Percentiles rank a stretch among this genome's conserved stretches.
phyloP scores from a whole-genome alignment of 1,140 invertebrate genomes.

The Leptinotarsa texana region DNA sequence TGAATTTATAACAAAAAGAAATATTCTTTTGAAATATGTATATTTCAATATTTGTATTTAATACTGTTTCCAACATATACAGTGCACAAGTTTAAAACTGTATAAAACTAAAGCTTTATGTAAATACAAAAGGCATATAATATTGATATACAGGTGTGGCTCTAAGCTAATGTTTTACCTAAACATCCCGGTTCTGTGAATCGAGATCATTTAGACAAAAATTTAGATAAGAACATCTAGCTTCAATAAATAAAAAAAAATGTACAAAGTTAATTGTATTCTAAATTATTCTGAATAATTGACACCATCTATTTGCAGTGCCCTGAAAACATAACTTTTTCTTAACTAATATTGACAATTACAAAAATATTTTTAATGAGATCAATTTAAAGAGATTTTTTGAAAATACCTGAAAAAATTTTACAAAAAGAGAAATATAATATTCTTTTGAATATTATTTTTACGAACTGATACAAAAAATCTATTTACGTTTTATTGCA shows the following conservation, averaged over 20 bases:
- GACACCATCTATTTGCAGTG: no score
- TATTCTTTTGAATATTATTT: no score
- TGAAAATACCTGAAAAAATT: no score
- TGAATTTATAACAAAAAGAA: constrained; percentile 20
- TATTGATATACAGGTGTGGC: constrained; percentile 35
- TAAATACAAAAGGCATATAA: constrained; percentile 47
- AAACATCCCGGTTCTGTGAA: not conserved
- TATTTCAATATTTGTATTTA: constrained; percentile 40
- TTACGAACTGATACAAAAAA: no score
- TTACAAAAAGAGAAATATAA: no score
- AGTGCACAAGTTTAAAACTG: constrained; percentile 45
- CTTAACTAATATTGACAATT: constrained; percentile 28
- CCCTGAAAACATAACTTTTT: constrained; percentile 1
- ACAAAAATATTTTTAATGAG: constrained; percentile 13
- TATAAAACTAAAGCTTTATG: constrained; percentile 50
- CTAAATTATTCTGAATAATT: not conserved
- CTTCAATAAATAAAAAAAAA: constrained; percentile 28
- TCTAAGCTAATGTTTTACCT: not conserved
- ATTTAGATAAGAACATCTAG: no score
- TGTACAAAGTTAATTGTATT: constrained; percentile 17
- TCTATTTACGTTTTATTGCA: no score
- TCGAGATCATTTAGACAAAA: no score
- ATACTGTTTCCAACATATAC: constrained; percentile 51
- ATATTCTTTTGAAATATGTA: no score
- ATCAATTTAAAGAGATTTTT: no score